Base-by-base conservation (phyloP, 2,797 vertebrate species). In the Parauchenoglanis punctatus region DNA sequence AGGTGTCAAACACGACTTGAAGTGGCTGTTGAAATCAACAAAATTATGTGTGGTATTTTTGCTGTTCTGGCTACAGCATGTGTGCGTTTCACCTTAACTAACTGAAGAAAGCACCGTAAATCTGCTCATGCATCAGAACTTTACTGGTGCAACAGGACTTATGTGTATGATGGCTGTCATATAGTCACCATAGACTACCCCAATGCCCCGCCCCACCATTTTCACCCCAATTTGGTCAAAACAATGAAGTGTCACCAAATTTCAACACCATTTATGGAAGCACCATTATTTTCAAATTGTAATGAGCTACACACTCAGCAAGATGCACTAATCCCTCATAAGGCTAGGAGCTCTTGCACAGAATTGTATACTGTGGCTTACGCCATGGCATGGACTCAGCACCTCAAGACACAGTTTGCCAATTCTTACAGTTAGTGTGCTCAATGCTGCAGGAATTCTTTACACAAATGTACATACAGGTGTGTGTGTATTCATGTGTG, bases 31-130 rank as follows among this genome's bases (percentile, higher is more conserved):
- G 6, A 49, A 49, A 75, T 49, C 10, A n/a, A 56, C 76, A 78
- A 8, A 56, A 56, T 56, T 20, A 31, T 76, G 46, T 20, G 17
- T 7, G 17, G 28, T 31, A 5, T 31, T 75, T 68, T 70, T 17
- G 25, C 52, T 75, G 72, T 46, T 52, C 72, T 75, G 23, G 46
- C 46, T 75, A 75, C 72, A 75, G 44, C 44, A 46, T 73, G 68
- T 20, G 17, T 12, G 44, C 7, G 72, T n/a, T 75, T 75, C 2
- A 5, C 23, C 44, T n/a, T 25, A 75, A 44, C 11, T n/a, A 49
- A 75, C 23, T 25, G 72, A 49, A 23, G 49, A 49, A 75, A 13
- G 40, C 5, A 4, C 13, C 10, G 12, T 17, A 77, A 77, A 56
- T 18, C 28, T 77, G 7, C 18, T 7, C 10, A 65, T 15, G 59